A percentile compares a stretch with the other conserved stretches of the same genome.
phyloP scores from a whole-genome alignment of 35 echinoderm and acorn worm species.

The Stichopus chloronotus region DNA sequence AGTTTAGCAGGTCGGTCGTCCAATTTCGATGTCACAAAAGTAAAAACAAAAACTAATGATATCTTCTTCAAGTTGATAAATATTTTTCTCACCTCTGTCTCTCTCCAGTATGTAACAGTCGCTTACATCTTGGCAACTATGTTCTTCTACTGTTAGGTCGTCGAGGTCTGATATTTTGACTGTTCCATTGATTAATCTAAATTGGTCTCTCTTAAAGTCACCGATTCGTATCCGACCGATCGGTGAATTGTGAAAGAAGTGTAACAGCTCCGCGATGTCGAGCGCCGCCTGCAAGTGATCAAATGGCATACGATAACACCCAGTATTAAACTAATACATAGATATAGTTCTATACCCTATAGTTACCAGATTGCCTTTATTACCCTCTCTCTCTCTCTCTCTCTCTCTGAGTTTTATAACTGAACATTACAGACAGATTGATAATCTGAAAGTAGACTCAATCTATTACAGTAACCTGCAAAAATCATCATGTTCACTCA shows the following conservation, averaged over 20 bases:
- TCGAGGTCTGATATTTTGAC: constrained; percentile 87
- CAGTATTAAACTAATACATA: background rate
- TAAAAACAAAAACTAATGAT: too few species aligned
- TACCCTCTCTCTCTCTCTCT: background rate
- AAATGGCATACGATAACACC: background rate
- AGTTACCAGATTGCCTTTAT: background rate
- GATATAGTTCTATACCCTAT: background rate
- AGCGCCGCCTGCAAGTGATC: constrained; percentile 42
- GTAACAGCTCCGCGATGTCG: constrained; percentile 69
- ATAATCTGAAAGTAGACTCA: background rate
- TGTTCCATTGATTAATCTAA: constrained; percentile 63
- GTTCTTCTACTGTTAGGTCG: constrained; percentile 75
- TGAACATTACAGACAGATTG: background rate
- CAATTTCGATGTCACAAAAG: too few species aligned
- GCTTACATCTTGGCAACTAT: constrained; percentile 45
- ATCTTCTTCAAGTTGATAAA: too few species aligned
- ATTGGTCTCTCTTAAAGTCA: constrained; percentile 85
- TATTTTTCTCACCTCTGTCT: constrained; percentile 10
- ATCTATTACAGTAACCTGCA: background rate
- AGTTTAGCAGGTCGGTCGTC: too few species aligned
- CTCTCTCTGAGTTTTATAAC: background rate
- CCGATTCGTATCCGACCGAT: constrained; percentile 74
- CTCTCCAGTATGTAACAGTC: constrained; percentile 68
- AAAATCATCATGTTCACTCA: too few species aligned
- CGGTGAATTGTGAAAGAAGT: constrained; percentile 75